phyloP scores from a whole-genome alignment of 1,140 invertebrate genomes.

The roundworm (Caenorhabditis elegans) region WBcel235 BX284606.5:15962001-15962500 shows the following conservation, averaged over 20 bases:
- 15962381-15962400: too few species aligned
- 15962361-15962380: too few species aligned
- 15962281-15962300: not conserved
- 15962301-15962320: conserved; percentile 23
- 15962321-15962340: conserved; percentile 15
- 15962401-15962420: too few species aligned
- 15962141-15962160: not conserved
- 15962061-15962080: too few species aligned
- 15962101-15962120: not conserved
- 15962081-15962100: not conserved
- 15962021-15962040: not conserved
- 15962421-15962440: too few species aligned
- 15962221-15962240: not conserved
- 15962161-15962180: not conserved
- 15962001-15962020: conserved; percentile 25
- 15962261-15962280: not conserved
- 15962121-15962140: conserved; percentile 18
- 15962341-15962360: not conserved
- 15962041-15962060: too few species aligned
- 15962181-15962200: not conserved
- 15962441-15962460: too few species aligned
- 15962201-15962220: not conserved
- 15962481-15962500: too few species aligned
- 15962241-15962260: not conserved
- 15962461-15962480: too few species aligned